Evolutionary conservation across 2,888 invertebrate genomes (phyloP).

Genomic region (Danaus chrysippus): DNA sequence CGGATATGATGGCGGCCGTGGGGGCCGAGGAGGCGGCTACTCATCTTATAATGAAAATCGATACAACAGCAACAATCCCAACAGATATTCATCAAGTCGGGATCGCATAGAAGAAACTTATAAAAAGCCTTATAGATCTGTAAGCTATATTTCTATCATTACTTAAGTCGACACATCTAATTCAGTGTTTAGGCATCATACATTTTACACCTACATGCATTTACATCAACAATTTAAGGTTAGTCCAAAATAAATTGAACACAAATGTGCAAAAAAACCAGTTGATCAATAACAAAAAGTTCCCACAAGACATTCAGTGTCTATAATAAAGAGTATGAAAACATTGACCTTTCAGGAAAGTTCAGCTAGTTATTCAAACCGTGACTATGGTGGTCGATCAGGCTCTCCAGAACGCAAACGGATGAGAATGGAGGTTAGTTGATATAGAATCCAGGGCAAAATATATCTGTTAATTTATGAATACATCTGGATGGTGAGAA

Average conservation of each 20-base stretch:
- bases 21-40: constrained; percentile 63
- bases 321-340: constrained; percentile 9
- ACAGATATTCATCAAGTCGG: constrained; percentile 58
- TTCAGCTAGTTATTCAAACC: constrained; percentile 70
- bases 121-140: constrained; percentile 71
- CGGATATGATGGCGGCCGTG: constrained; percentile 63
- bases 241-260: too few species aligned
- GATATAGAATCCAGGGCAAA: constrained; percentile 23
- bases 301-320: too few species aligned
- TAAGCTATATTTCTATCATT: constrained; percentile 40
- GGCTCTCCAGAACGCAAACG: constrained; percentile 82
- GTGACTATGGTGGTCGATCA: constrained; percentile 77
- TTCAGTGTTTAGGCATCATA: not conserved
- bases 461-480: not conserved
- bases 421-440: constrained; percentile 80
- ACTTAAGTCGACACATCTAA: not conserved
- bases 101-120: constrained; percentile 71
- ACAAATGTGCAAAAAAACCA: too few species aligned
- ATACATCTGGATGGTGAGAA: not conserved
- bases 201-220: not conserved
- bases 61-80: constrained; percentile 59
- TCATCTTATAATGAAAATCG: constrained; percentile 65
- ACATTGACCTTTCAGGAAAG: constrained; percentile 55
- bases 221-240: too few species aligned
- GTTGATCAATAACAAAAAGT: too few species aligned